Percentiles rank a stretch among this genome's conserved stretches.
phyloP scores from a whole-genome alignment of 2,797 vertebrate species.

The Pelobates cultripes region DNA sequence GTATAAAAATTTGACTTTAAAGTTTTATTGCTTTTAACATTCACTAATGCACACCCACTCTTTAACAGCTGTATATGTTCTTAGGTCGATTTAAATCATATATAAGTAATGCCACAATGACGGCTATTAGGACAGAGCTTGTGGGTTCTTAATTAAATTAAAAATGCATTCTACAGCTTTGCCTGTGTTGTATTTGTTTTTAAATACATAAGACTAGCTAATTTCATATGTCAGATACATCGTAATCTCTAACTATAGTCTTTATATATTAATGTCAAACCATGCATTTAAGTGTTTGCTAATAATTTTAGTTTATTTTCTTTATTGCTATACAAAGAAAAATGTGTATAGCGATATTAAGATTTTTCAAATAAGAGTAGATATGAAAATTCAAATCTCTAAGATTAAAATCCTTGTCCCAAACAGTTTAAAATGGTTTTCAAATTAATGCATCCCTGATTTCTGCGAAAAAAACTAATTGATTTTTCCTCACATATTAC shows the following conservation, averaged over 20 bases:
- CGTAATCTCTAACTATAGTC: no score
- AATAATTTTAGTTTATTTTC: no score
- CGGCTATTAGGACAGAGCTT: slow-evolving; percentile 2
- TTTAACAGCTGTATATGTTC: background rate
- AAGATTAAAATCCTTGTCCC: no score
- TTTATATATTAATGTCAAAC: no score
- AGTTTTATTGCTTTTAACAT: background rate
- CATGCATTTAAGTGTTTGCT: no score
- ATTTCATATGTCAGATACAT: no score
- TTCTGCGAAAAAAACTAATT: background rate
- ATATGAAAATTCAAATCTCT: no score
- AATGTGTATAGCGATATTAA: no score
- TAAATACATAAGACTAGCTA: no score
- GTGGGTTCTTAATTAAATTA: slow-evolving; percentile 10
- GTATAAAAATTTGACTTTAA: background rate
- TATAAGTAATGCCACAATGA: slow-evolving; percentile 8
- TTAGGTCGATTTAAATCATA: slow-evolving; percentile 1
- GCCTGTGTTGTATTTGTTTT: no score
- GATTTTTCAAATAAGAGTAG: no score
- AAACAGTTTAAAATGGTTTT: background rate
- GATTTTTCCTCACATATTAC: background rate
- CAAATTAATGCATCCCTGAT: background rate
- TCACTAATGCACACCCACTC: background rate
- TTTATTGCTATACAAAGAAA: no score
- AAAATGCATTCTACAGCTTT: background rate